Base-by-base conservation (phyloP, 1,140 invertebrate species). In the Magallana ariakensis region DNA sequence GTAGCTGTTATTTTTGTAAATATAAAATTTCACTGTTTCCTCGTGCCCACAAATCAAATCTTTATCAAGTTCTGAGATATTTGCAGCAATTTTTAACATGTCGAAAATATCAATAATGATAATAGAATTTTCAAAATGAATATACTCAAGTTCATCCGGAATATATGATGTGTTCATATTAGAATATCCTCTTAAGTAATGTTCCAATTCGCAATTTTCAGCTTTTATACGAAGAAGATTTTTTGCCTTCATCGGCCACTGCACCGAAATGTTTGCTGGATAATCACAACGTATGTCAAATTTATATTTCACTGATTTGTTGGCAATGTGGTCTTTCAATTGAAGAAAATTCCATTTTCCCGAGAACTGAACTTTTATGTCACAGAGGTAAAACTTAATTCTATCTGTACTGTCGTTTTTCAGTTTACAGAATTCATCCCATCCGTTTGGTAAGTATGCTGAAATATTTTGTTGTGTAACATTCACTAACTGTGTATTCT, bases 11-110 rank as follows among this genome's bases (percentile, higher is more conserved):
- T 91, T 91, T 75, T 80, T 84, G 6, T 46, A 85, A 9, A 84
- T 53, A 15, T 87, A 66, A 4, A 62, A 22, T 58, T 89, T 54
- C 22, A 91, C 85, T 0, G 90, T 90, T 26, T 87, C 80, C 19
- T 89, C 89, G 80, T 89, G 87, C 3, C 88, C 85, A 82, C 90
- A 91, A n/a, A 88, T 80, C 56, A 80, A 90, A n/a, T 88, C 85
- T 84, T 90, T 88, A 0, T 82, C 19, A 33, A 91, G 62, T 15
- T 84, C 60, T 11, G 58, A 60, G 54, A 89, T 85, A 62, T 86
- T 88, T 1, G 4, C 58, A 9, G 86, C 82, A 54, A 81, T 83
- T 84, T 85, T 66, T 15, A 90, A 16, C 2, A 89, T 22, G 54
- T 83, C 86, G 16, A 16, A 53, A 13, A 90, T 33, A 8, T 70